Evolutionary conservation across 2,113 vertebrate species (phyloP).

Genomic region (Aegithalos caudatus): DNA sequence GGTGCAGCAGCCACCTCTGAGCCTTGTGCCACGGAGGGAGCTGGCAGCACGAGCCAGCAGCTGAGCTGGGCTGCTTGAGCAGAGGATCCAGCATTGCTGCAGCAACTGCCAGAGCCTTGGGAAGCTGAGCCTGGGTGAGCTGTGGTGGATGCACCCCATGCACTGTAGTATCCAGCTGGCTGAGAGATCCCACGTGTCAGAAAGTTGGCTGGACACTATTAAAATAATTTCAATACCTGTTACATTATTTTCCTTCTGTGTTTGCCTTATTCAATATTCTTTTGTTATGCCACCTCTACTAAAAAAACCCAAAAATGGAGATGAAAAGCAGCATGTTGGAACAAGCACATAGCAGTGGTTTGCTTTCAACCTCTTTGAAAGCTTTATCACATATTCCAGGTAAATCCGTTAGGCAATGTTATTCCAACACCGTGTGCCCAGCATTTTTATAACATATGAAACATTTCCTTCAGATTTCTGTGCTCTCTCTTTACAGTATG

Average conservation of each 20-base stretch:
- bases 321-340: background rate
- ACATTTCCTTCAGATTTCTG: background rate
- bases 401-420: background rate
- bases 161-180: background rate
- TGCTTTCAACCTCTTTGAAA: background rate
- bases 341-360: background rate
- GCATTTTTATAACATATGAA: background rate
- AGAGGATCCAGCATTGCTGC: background rate
- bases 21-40: fast-evolving
- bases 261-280: background rate
- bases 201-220: background rate
- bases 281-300: background rate
- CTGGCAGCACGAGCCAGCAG: fast-evolving
- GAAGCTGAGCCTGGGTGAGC: background rate
- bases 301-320: background rate
- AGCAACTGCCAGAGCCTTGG: background rate
- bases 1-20: background rate
- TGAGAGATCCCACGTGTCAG: background rate
- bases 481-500: background rate
- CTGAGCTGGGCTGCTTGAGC: background rate
- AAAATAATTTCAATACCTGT: background rate
- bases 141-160: background rate
- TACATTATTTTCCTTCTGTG: background rate
- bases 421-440: background rate
- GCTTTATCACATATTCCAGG: background rate